Base-by-base conservation (phyloP, 2,888 invertebrate genomes). In the Drosophila prolongata region DNA sequence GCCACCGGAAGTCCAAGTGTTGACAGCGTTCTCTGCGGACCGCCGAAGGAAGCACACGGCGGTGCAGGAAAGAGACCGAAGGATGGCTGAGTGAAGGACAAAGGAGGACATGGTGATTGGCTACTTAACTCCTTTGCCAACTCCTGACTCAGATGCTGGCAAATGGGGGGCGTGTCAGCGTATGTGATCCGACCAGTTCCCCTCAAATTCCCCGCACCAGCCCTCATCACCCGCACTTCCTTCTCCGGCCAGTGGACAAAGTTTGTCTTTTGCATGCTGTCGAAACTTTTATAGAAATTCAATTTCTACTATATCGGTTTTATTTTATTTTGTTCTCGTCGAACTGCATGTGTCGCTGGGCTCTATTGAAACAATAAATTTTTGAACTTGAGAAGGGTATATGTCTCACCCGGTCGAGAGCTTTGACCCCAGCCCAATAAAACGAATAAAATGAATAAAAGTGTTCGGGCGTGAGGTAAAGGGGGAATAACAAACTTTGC, bases 91-190 rank as follows among this genome's bases (percentile, higher is more conserved):
- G 27, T 60, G 61, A 61, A 46, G 61, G 61, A 61, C 61, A 68
- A 50, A 74, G 49, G 75, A 66, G 67, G 67, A 71, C 76, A 49
- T 77, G 55, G 78, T 85, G 85, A 85, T 85, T 89, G 89, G 86
- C 89, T 89, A 87, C 89, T 85, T 85, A 85, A 89, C 89, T 87
- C 78, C 76, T 85, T 73, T 79, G 86, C 77, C 89, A 87, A 87
- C 83, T 89, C 79, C 64, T 65, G 43, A 64, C 60, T 46, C 74
- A 58, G 49, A 42, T 10, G 35, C 35, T 65, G 57, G 30, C 52
- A 44, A 61, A 57, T 58, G 57, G 65, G 55, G 66, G 66, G 73
- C 54, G 55, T 57, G 47, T 44, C 44, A 56, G 37, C 42, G 64
- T 71, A 57, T 59, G 68, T 49, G 62, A 60, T 77, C 61, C 66